Percentiles rank a stretch among this genome's conserved stretches.
These are phyloP conservation scores for Manis pentadactyla DNA, from an alignment of 2,797 vertebrate genomes.

Conservation along the genomic window DNA sequence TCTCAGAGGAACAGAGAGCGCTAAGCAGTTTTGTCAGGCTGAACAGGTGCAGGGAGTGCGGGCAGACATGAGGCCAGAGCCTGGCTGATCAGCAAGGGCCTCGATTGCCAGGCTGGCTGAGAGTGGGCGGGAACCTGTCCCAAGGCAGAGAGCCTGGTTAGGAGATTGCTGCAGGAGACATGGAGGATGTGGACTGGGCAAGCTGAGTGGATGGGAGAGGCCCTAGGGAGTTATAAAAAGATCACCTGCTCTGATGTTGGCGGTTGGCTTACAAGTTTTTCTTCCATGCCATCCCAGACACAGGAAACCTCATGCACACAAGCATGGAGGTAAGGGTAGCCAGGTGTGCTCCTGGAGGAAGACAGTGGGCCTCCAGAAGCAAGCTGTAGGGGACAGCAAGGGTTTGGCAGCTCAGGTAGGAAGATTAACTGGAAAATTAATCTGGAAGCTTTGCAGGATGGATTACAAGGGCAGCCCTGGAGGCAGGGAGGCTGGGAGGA, in stretches of 20 bases:
- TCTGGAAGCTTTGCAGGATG: background rate
- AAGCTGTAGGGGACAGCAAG: accelerated
- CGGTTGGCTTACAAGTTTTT: background rate
- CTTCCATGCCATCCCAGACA: background rate
- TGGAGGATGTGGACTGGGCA: background rate
- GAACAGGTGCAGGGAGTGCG: background rate
- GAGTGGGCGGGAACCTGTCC: background rate
- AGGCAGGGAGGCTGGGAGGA: background rate
- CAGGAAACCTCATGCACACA: accelerated
- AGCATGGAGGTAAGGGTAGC: accelerated
- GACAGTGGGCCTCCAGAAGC: background rate
- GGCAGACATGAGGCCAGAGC: background rate
- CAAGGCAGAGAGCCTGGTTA: background rate
- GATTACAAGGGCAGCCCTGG: background rate
- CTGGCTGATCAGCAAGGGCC: background rate
- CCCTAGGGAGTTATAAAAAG: background rate
- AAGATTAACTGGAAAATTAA: background rate
- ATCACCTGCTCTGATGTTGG: accelerated
- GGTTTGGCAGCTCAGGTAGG: background rate
- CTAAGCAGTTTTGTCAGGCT: background rate
- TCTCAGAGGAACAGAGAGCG: background rate
- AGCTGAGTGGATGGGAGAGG: background rate
- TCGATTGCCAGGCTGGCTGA: background rate
- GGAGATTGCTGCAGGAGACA: background rate
- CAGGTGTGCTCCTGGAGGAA: background rate